A percentile compares a stretch with the other conserved stretches of the same genome.
Evolutionary conservation across 2,113 vertebrate genomes (phyloP).

Genomic region (Xiphias gladius): DNA sequence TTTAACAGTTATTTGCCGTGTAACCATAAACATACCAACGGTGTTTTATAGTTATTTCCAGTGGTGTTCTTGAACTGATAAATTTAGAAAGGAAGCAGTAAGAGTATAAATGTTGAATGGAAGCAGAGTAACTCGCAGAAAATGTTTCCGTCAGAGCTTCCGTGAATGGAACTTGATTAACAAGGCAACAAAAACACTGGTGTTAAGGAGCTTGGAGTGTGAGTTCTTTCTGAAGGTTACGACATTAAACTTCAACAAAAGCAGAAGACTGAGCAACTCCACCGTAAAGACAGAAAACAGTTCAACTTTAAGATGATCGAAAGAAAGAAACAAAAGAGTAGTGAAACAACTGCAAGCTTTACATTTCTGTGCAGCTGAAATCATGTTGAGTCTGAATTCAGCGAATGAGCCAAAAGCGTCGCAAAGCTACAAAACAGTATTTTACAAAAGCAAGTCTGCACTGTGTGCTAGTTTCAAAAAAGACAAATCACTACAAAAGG

Average conservation of each 20-base stretch:
- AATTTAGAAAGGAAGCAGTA: conserved; percentile 33
- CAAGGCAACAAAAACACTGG: conserved; percentile 31
- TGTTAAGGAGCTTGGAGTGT: background rate
- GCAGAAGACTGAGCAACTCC: background rate
- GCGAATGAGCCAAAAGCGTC: conserved; percentile 42
- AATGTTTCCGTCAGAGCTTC: background rate
- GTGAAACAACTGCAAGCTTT: conserved; percentile 21
- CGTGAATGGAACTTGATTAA: background rate
- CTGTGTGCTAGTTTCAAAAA: background rate
- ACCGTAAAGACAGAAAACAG: background rate
- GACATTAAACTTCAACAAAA: background rate
- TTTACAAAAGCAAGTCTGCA: conserved; percentile 38
- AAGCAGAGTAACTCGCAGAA: conserved; percentile 17
- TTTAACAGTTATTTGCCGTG: conserved; percentile 63
- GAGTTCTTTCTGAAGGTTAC: background rate
- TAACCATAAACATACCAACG: conserved; percentile 14
- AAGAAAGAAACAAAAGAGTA: background rate
- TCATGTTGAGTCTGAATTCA: background rate
- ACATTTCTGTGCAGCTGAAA: conserved; percentile 45
- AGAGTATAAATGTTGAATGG: background rate
- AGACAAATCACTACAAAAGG: conserved; percentile 6
- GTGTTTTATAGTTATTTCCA: background rate
- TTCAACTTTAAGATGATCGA: background rate
- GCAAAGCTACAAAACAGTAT: conserved; percentile 33
- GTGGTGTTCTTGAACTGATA: background rate